Evolutionary conservation across 1,140 invertebrate genomes (phyloP).

Genomic region (Drosophila dunni): DNA sequence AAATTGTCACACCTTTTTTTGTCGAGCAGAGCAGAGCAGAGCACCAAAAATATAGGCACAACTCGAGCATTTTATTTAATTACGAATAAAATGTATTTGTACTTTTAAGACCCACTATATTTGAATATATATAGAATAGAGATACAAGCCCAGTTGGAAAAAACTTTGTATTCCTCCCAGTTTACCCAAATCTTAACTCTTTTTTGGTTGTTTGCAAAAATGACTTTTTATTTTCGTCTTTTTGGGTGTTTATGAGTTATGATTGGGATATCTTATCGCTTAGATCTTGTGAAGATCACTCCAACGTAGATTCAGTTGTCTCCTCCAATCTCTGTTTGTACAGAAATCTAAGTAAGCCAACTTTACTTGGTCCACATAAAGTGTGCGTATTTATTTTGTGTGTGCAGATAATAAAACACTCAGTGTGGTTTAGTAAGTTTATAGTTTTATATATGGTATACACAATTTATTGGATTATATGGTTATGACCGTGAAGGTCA

Average conservation of each 20-base stretch:
- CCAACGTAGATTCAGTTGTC: not conserved
- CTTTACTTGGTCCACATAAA: constrained; percentile 55
- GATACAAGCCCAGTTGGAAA: not conserved
- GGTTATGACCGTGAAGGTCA: constrained; percentile 80
- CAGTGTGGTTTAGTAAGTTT: constrained; percentile 59
- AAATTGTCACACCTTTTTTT: constrained; percentile 74
- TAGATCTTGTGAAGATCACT: constrained; percentile 29
- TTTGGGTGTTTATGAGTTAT: constrained; percentile 31
- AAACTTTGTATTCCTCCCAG: not conserved
- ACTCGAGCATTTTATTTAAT: constrained; percentile 68
- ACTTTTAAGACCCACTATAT: constrained; percentile 30
- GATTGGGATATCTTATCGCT: constrained; percentile 57
- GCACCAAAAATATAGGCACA: constrained; percentile 4
- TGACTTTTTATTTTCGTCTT: constrained; percentile 16
- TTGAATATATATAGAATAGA: constrained; percentile 43
- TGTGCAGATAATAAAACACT: constrained; percentile 76
- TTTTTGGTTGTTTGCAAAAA: constrained; percentile 36
- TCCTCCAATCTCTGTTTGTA: constrained; percentile 23
- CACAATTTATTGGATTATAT: constrained; percentile 81
- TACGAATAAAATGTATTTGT: constrained; percentile 72
- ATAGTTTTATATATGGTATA: constrained; percentile 74
- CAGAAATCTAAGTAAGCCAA: constrained; percentile 33
- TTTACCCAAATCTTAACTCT: not conserved
- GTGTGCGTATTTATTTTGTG: constrained; percentile 54
- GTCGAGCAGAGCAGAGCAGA: not conserved